These are phyloP conservation scores for Rhagonycha lutea DNA, from an alignment of 2,888 invertebrate genomes.

Conservation along the genomic window DNA sequence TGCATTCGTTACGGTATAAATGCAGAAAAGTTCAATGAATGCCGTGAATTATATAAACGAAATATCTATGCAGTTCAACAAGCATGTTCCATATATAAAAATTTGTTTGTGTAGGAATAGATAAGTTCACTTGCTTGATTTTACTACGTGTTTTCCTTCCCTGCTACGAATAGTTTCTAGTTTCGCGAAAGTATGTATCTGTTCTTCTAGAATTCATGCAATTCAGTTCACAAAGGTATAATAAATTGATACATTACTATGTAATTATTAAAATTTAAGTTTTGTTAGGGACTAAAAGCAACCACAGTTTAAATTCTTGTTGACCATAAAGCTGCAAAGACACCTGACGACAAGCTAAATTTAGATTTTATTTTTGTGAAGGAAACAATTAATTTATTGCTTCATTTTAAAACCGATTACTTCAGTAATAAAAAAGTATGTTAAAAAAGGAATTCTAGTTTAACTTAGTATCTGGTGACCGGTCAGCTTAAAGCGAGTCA, in stretches of 20 bases:
- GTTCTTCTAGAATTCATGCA: not conserved
- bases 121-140: not conserved
- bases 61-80: slow-evolving; percentile 9
- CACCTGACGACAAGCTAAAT: too few species aligned
- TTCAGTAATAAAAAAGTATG: too few species aligned
- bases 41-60: slow-evolving; percentile 13
- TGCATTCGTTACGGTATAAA: slow-evolving; percentile 15
- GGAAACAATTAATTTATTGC: too few species aligned
- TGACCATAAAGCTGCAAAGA: too few species aligned
- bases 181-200: not conserved
- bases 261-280: too few species aligned
- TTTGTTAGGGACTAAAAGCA: too few species aligned
- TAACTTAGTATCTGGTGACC: too few species aligned
- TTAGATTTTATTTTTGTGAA: too few species aligned
- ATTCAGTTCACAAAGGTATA: not conserved
- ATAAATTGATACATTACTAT: not conserved
- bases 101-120: not conserved
- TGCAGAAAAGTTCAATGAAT: not conserved
- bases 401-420: too few species aligned
- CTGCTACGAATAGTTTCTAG: not conserved
- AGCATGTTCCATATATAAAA: not conserved
- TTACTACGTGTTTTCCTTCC: not conserved
- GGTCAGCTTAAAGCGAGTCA: too few species aligned
- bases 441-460: too few species aligned
- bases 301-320: too few species aligned